phyloP scores from a whole-genome alignment of 2,888 invertebrate genomes.

The Tanytarsus gracilentus region DNA sequence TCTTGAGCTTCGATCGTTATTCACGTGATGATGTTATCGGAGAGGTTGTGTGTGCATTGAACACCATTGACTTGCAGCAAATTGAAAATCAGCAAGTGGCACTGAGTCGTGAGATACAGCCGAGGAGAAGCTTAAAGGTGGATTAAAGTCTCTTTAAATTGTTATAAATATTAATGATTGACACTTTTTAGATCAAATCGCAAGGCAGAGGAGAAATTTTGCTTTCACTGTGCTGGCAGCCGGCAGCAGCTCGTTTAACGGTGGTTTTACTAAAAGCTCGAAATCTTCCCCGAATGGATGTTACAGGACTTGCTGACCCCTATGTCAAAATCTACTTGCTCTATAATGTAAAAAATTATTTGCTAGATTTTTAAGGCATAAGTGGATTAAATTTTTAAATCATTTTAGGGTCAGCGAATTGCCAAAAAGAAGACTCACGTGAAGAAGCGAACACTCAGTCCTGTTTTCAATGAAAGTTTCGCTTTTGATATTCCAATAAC shows the following conservation, averaged over 20 bases:
- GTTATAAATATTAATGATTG: not conserved
- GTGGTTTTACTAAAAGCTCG: constrained; percentile 95
- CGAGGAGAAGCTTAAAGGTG: constrained; percentile 69
- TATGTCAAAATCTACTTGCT: constrained; percentile 71
- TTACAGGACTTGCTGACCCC: constrained; percentile 94
- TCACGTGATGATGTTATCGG: constrained; percentile 98
- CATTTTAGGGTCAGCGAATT: constrained; percentile 72
- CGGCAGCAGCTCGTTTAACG: constrained; percentile 88
- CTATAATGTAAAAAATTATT: constrained; percentile 12
- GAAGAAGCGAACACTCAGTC: constrained; percentile 93
- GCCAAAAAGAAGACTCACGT: constrained; percentile 99
- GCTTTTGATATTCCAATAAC: constrained; percentile 89
- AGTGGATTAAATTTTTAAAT: not conserved
- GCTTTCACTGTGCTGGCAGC: constrained; percentile 96
- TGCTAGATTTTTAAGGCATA: not conserved
- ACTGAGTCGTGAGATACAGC: constrained; percentile 80
- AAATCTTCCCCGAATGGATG: constrained; percentile 96
- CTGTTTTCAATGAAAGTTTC: constrained; percentile 98
- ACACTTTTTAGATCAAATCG: constrained; percentile 61
- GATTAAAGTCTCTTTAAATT: not conserved
- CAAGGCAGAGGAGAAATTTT: constrained; percentile 92
- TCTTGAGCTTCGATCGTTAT: constrained; percentile 92
- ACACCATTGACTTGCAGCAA: constrained; percentile 54
- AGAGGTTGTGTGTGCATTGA: constrained; percentile 82
- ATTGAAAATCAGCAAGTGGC: constrained; percentile 71